Percentiles rank a stretch among this genome's conserved stretches.
These are phyloP conservation scores for Brachyptera putata DNA, from an alignment of 2,888 invertebrate genomes.

Conservation along the genomic window DNA sequence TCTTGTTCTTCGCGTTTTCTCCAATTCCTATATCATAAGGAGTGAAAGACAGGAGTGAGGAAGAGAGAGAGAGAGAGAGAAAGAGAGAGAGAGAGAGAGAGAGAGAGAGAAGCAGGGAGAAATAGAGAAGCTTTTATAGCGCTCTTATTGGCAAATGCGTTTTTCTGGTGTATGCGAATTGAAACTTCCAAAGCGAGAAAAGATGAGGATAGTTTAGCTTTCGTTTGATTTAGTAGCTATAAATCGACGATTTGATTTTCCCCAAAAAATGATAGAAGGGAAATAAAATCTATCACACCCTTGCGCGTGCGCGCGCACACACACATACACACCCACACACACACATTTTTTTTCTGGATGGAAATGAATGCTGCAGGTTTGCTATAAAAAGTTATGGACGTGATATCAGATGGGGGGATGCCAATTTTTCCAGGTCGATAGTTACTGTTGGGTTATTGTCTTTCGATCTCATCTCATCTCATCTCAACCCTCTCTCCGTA, in stretches of 20 bases:
- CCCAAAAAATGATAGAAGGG: background rate
- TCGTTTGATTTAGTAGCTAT: constrained; percentile 7
- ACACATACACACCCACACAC: no score
- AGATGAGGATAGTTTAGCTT: background rate
- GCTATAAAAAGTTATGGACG: background rate
- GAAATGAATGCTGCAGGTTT: background rate
- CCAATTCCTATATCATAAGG: no score
- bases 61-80: no score
- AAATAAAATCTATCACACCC: no score
- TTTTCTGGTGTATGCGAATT: background rate
- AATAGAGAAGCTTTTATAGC: no score
- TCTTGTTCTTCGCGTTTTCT: background rate
- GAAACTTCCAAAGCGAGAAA: background rate
- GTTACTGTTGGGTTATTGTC: no score
- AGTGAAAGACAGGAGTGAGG: no score
- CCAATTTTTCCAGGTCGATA: no score
- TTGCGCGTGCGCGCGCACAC: no score
- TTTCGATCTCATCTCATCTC: background rate
- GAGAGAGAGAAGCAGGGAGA: no score
- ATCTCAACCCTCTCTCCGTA: background rate
- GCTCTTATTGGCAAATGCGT: constrained; percentile 2
- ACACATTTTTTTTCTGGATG: background rate
- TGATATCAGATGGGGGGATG: background rate
- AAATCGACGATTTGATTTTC: background rate
- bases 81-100: no score